Base-by-base conservation (phyloP, 1,140 invertebrate genomes). In the Hylyphantes graminicola region DNA sequence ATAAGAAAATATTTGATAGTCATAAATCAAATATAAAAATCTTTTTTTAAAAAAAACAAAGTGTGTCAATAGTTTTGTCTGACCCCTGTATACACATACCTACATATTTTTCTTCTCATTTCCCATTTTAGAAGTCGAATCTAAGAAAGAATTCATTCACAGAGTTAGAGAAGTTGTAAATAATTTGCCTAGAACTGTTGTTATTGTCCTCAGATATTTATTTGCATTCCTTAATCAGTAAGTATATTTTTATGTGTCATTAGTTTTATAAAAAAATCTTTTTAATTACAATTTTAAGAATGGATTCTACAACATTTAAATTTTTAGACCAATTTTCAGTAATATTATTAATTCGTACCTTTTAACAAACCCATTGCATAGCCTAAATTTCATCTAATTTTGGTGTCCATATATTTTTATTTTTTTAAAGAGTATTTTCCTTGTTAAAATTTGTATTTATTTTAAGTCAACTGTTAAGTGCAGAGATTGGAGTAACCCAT, bases 211-310 rank as follows among this genome's bases (percentile, higher is more conserved):
- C 92, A 92, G 97, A 88, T 98, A 98, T 91, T 92, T 99, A 48
- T 98, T 98, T 91, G 95, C 96, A 74, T 98, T 98, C 91, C 92
- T 99, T 7, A 96, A 97, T 90, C 97, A 98, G 95, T 96, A 91
- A 94, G 94, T 93, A 85, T 53, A 50, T 63, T 11, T 35, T 55
- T 35, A 5, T 12, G 0, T 19, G 48, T 67, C 19, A 8, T 13
- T 35, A 67, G 0, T 35, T 67, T 21, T 35, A 15, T 50, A 13
- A 50, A 68, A 12, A 35, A 53, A n/a, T 53, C 15, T 70, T 5
- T 70, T 5, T 61, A 63, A 17, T 63, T 15, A 13, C 13, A 61
- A 0, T 59, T 3, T 6, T 6, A 59, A 15, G 13, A 35, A 35
- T 35, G 5, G 5, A 35, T 2, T 35, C 35, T 35, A 35, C 35